Evolutionary conservation across 2,113 vertebrate genomes (phyloP).

Genomic region (Sula dactylatra): DNA sequence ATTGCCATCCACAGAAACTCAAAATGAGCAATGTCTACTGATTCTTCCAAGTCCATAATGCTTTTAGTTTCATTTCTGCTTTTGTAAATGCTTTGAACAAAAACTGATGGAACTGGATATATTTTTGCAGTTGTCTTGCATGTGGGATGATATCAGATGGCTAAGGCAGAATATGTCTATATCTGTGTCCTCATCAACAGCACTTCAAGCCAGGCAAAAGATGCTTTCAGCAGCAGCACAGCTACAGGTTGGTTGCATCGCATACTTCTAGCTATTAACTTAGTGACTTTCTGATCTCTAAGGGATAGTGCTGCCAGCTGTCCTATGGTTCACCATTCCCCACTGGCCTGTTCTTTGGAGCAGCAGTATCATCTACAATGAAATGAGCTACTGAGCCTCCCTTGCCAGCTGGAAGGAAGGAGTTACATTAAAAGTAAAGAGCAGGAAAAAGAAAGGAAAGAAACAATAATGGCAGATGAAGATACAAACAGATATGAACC

Average conservation of each 20-base stretch:
- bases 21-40: background rate
- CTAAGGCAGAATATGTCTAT: conserved; percentile 88
- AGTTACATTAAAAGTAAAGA: background rate
- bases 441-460: background rate
- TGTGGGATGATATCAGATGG: conserved; percentile 99
- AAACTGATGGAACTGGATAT: background rate
- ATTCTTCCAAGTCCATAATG: background rate
- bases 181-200: conserved; percentile 91
- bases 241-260: conserved; percentile 83
- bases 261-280: background rate
- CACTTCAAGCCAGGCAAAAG: conserved; percentile 91
- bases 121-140: conserved; percentile 90
- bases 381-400: background rate
- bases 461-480: background rate
- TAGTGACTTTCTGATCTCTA: background rate
- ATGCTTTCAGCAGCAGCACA: conserved; percentile 91
- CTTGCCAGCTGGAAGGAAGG: background rate
- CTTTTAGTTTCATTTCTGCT: background rate
- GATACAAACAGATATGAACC: background rate
- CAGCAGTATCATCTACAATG: background rate
- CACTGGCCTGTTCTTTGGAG: background rate
- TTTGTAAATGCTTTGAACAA: background rate
- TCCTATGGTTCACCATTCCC: background rate
- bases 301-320: background rate
- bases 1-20: background rate